Percentiles rank a stretch among this genome's conserved stretches.
These are phyloP conservation scores for Apis florea DNA, from an alignment of 1,140 invertebrate genomes.

Conservation along the genomic window DNA sequence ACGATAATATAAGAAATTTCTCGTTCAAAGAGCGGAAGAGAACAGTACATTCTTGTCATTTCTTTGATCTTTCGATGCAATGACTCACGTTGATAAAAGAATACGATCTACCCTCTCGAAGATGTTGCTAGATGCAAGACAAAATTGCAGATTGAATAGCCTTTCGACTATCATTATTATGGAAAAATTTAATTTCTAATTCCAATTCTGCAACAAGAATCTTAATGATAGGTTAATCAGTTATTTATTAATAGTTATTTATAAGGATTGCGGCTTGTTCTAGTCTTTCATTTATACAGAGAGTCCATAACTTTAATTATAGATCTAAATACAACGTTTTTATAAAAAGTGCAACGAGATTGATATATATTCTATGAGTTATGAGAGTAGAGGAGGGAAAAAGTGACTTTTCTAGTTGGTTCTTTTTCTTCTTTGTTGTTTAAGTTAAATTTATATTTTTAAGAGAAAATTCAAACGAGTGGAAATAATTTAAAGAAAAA, in stretches of 20 bases:
- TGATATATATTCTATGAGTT: not conserved
- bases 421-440: not conserved
- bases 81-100: conserved; percentile 27
- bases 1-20: conserved; percentile 42
- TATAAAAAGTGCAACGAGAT: conserved; percentile 3
- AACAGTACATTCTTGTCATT: conserved; percentile 24
- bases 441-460: too few relatives aligned
- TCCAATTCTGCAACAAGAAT: not conserved
- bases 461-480: not conserved
- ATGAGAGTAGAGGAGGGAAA: too few relatives aligned
- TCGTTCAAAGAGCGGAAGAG: conserved; percentile 22
- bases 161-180: not conserved
- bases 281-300: conserved; percentile 11
- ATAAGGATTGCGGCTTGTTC: conserved; percentile 24
- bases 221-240: too few relatives aligned
- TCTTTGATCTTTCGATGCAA: conserved; percentile 29
- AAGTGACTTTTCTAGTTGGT: not conserved
- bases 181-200: not conserved
- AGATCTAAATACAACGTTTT: not conserved
- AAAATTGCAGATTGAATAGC: not conserved
- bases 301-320: conserved; percentile 44
- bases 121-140: not conserved
- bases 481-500: too few relatives aligned
- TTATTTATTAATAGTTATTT: conserved; percentile 36
- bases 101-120: not conserved